Evolutionary conservation across 2,888 invertebrate species (phyloP), one percentile per base, ranked within the genome.

Genomic region (Drosophila conformis): DNA sequence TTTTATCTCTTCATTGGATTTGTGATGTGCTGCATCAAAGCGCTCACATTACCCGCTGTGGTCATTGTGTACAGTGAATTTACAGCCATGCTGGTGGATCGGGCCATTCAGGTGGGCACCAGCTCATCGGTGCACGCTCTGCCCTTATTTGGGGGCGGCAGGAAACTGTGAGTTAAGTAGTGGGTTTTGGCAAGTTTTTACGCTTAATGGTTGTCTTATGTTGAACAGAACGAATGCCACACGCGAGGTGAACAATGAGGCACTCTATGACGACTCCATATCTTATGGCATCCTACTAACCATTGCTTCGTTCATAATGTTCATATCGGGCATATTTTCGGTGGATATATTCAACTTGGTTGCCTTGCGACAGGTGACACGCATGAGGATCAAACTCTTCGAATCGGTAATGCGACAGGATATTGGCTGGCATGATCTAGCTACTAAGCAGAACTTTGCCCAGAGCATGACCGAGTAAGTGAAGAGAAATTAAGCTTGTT

Each of bases 381-480:
- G 95, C 83, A 94, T 96, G 71, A 94, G 96, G 59, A 94, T 93
- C 57, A 94, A 93, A 81, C 95, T 96, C 69, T 94, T 96, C 8
- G 93, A 94, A 76, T 93, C 96, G 0, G 95, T 96, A 0, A 94
- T 96, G 40, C 94, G 96, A 11, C 96, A 96, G 92, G 96, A 96
- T 74, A 95, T 96, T 85, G 93, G 95, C 27, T 96, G 96, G 96
- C 96, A 96, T 88, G 96, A 96, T 89, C 93, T 95, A 52, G 95
- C 95, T 78, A 95, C 95, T 7, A 94, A 95, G 13, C 95, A 96
- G 92, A 96, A 96, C 87, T 96, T 96, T 88, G 96, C 96, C 6
- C 95, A 96, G 61, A 95, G 95, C 92, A 95, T 96, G 78, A 95
- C 96, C 1, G 96, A 96, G 96, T 96, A 93, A 95, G 95, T 95